Evolutionary conservation across 2,888 invertebrate genomes (phyloP).

Genomic region (Adineta ricciae): DNA sequence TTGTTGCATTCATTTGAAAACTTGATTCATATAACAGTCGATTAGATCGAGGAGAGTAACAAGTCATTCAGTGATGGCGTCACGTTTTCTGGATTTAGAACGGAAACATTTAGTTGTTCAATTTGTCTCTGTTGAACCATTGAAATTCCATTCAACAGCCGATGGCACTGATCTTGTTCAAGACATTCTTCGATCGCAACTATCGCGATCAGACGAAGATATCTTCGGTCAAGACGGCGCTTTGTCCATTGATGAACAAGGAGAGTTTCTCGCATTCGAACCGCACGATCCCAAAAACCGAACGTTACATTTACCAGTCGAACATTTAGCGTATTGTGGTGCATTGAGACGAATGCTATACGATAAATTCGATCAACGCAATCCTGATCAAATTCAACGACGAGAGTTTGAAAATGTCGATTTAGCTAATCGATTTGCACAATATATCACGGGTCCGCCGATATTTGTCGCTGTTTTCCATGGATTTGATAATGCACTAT

Average conservation of each 20-base stretch:
- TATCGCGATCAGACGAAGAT: neutral
- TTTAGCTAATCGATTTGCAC: conserved; percentile 15
- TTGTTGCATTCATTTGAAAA: neutral
- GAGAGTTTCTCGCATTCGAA: neutral
- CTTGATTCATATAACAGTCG: neutral
- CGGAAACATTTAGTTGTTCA: neutral
- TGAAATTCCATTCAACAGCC: neutral
- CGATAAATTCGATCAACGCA: neutral
- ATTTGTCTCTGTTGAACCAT: neutral
- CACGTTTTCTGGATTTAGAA: neutral
- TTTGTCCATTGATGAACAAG: neutral
- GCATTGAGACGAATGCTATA: neutral
- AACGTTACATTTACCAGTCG: neutral
- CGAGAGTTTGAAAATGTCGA: conserved; percentile 22
- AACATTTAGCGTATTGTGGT: conserved; percentile 20
- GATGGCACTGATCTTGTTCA: conserved; percentile 19
- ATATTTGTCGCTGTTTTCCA: neutral
- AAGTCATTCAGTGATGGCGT: neutral
- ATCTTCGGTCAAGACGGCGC: neutral
- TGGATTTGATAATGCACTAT: conserved; percentile 19
- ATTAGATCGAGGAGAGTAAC: neutral
- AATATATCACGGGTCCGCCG: neutral
- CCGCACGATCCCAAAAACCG: neutral
- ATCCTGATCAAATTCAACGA: neutral
- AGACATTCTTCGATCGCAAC: neutral